Evolutionary conservation across 2,113 vertebrate species (phyloP), one percentile per base, ranked within the genome.

Genomic region (Anoplopoma fimbria): DNA sequence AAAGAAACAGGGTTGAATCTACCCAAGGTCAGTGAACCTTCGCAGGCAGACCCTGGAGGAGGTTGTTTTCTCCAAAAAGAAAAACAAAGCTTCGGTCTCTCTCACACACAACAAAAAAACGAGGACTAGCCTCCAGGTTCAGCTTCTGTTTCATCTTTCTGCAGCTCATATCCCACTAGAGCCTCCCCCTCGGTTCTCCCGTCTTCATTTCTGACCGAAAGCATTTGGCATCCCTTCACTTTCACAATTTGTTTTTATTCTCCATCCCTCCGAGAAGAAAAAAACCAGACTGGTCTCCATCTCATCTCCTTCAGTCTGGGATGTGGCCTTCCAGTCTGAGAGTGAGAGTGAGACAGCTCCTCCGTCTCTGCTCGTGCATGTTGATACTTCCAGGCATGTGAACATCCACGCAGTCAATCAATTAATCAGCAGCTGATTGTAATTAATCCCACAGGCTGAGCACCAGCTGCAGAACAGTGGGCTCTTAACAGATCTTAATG

Each of bases 371-470:
- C 62, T 57, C 2, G 15, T 40, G 67, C 36, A 79, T 25, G 3
- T 49, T 45, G 69, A 62, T 58, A 68, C 63, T 57, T 73, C 60
- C 27, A 38, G 31, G 63, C 49, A 65, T 7, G 36, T 75, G 27
- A 64, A 53, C 45, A 61, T 69, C 69, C 70, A 67, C 15, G 53
- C 79, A 69, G 65, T 79, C 71, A 68, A 82, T 91, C 80, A 87
- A 89, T 89, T 87, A 31, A 92, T 87, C 69, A 87, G 75, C 55
- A 83, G 77, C 60, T 82, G 80, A 89, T 84, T 89, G 82, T 84
- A 86, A 89, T 91, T 60, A 90, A 89, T 84, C 69, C 71, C 80
- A 88, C 81, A 86, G 83, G 70, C 83, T 78, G 80, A 87, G 90
- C 70, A 82, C 67, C 84, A 91, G 88, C 89, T 86, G 85, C 67